Conservation (phyloP, 2,888 invertebrate species). For the Dolichomitus sp. region DNA sequence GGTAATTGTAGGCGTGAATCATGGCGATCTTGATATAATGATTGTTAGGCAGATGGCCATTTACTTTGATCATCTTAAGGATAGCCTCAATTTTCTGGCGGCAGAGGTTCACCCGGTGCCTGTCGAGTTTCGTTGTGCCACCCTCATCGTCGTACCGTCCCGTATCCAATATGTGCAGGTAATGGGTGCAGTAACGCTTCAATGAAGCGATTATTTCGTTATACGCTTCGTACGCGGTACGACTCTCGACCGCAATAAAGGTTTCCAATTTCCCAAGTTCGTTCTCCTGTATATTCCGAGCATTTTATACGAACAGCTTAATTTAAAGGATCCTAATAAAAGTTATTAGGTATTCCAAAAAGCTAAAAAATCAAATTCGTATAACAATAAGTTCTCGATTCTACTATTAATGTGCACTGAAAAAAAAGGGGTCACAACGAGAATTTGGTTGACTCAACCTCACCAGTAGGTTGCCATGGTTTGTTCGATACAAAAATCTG, state of each 20-base stretch:
- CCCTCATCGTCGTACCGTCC: constrained; percentile 76
- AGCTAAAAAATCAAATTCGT: not conserved
- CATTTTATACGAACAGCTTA: not conserved
- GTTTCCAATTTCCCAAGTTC: constrained; percentile 84
- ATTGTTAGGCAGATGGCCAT: constrained; percentile 80
- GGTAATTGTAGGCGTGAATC: constrained; percentile 84
- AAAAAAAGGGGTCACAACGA: not conserved
- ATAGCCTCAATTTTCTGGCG: constrained; percentile 77
- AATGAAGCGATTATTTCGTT: constrained; percentile 82
- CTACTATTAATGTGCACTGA: too few species aligned
- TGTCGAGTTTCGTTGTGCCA: constrained; percentile 80
- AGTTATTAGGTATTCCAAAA: not conserved
- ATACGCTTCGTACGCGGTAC: constrained; percentile 79
- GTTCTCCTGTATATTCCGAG: constrained; percentile 77
- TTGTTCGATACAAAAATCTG: too few species aligned
- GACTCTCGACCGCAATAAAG: constrained; percentile 79
- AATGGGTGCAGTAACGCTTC: constrained; percentile 81
- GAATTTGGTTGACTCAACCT: too few species aligned
- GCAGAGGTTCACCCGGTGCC: constrained; percentile 80
- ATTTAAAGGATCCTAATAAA: not conserved
- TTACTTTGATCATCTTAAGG: constrained; percentile 78
- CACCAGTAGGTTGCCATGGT: too few species aligned
- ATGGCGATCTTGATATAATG: constrained; percentile 81
- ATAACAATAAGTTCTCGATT: not conserved
- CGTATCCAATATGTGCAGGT: constrained; percentile 83